These are phyloP conservation scores for Marisa cornuarietis DNA, from an alignment of 1,140 invertebrate genomes.

Conservation along the genomic window DNA sequence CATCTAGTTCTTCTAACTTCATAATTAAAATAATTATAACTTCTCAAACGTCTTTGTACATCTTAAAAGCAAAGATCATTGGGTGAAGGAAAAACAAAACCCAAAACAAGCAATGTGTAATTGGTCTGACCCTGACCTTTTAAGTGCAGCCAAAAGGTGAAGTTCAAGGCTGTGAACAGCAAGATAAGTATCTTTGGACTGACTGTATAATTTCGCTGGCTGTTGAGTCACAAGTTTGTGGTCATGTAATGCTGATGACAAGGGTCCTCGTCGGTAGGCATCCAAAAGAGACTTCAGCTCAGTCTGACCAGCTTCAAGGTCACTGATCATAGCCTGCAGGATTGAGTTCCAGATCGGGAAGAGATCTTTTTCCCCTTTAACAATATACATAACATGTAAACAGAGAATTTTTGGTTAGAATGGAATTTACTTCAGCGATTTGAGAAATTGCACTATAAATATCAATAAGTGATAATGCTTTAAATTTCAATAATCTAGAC, in stretches of 20 bases:
- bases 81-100: not conserved
- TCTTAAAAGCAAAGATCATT: not conserved
- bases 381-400: too few relatives aligned
- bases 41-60: not conserved
- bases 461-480: too few relatives aligned
- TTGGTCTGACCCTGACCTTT: not conserved
- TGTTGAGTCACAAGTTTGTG: not conserved
- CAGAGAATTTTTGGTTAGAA: too few relatives aligned
- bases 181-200: not conserved
- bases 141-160: conserved; percentile 18
- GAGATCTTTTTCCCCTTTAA: too few relatives aligned
- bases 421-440: too few relatives aligned
- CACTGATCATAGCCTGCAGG: not conserved
- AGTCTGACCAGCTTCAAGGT: not conserved
- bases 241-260: not conserved
- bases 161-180: conserved; percentile 20
- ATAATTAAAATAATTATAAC: not conserved
- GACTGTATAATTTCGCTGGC: not conserved
- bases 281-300: conserved; percentile 5
- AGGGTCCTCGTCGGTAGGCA: conserved; percentile 7
- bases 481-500: too few relatives aligned
- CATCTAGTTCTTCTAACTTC: not conserved
- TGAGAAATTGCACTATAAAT: too few relatives aligned
- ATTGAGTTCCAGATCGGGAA: not conserved
- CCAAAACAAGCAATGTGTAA: not conserved